Evolutionary conservation across 2,797 vertebrate species (phyloP), one percentile per base, ranked within the genome.

Genomic region (Paguma larvata): DNA sequence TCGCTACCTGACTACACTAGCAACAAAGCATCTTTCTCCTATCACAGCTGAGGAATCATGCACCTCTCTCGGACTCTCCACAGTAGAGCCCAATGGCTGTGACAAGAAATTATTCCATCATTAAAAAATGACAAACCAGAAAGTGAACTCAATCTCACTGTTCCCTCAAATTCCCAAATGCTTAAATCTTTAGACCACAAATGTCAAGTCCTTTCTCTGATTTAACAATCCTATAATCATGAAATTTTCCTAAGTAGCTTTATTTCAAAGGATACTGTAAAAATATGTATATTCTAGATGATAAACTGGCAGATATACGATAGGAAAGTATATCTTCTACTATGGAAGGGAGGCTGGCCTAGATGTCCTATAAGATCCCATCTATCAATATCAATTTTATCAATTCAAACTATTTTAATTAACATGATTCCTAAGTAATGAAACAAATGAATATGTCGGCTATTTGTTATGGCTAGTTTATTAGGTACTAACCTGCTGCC

Each of bases 141-240:
- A 78, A 72, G 38, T 38, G 21, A 93, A 95, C 30, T 93, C 56
- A 18, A 79, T 87, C 72, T 95, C 48, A 72, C 11, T 62, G 38
- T 27, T 56, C 32, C 32, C 63, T 94, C 30, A 78, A 94, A 96
- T 56, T 78, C 73, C 48, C 19, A 16, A 78, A 63, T 94, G 44
- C 56, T 93, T 91, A 91, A 83, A 90, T 53, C 65, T 97, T 96
- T 84, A 86, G 48, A 56, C 59, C 2, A 94, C 41, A 94, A 82
- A 91, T 46, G 10, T 59, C 30, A 96, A 85, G 44, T 87, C 92
- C 44, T 82, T 90, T 95, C 41, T 94, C 79, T 46, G 27, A 70
- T 38, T 92, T 89, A 67, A n/a, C 25, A 86, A 89, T 41, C 12
- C 34, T 62, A 6, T 90, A 90, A 70, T 11, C 65, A 27, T 75